Percentiles rank a stretch among this genome's conserved stretches.
Evolutionary conservation across 2,888 invertebrate genomes (phyloP).

Genomic region (Platycnemis pennipes): DNA sequence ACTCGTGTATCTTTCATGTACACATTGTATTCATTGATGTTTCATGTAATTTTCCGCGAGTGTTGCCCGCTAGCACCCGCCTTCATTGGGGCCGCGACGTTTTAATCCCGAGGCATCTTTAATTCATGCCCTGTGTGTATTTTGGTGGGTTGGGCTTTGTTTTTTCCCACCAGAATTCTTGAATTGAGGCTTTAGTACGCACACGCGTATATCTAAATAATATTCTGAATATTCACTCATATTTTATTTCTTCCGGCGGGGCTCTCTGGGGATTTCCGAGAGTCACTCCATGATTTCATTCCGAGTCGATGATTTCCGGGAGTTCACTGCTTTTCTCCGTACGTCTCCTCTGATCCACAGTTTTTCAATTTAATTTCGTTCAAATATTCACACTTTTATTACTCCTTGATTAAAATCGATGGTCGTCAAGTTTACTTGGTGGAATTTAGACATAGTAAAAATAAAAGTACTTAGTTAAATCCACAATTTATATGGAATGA

Average conservation of each 20-base stretch:
- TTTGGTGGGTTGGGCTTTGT: not conserved
- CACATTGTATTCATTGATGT: conserved; percentile 24
- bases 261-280: not conserved
- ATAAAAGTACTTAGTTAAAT: too few relatives aligned
- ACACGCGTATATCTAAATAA: not conserved
- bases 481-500: too few relatives aligned
- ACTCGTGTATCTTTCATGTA: not conserved
- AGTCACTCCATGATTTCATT: not conserved
- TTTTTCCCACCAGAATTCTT: not conserved
- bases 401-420: not conserved
- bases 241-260: not conserved
- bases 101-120: conserved; percentile 14
- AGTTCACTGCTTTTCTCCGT: not conserved
- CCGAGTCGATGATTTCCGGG: not conserved
- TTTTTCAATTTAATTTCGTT: not conserved
- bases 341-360: not conserved
- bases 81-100: not conserved
- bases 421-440: too few relatives aligned
- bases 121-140: not conserved
- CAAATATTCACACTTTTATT: not conserved
- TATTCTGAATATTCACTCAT: not conserved
- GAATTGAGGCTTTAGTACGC: not conserved
- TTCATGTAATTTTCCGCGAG: conserved; percentile 33
- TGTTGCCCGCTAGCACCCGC: not conserved
- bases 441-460: too few relatives aligned